A percentile compares a stretch with the other conserved stretches of the same genome.
Evolutionary conservation across 2,113 vertebrate genomes (phyloP).

Genomic region (Canis aureus): DNA sequence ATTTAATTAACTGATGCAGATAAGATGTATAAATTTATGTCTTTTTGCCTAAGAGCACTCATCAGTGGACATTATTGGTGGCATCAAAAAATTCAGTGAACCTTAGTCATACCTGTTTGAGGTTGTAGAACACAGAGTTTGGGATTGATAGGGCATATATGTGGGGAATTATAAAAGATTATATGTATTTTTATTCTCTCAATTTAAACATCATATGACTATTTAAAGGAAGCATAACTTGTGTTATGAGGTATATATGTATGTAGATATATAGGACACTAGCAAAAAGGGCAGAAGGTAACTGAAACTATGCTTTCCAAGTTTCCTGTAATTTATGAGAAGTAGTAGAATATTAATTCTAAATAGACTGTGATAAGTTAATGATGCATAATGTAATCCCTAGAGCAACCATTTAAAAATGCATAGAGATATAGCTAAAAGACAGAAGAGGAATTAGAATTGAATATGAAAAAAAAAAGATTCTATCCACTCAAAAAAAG

Average conservation of each 20-base stretch:
- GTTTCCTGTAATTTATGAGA: neutral
- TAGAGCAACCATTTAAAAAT: conserved; percentile 22
- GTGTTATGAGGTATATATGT: neutral
- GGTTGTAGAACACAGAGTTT: neutral
- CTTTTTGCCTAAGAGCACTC: neutral
- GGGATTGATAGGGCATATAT: neutral
- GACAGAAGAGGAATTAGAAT: conserved; percentile 42
- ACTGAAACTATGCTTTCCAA: neutral
- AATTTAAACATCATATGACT: neutral
- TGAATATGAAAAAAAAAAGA: neutral
- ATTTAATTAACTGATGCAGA: neutral
- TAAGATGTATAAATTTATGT: neutral
- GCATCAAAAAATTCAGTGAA: neutral
- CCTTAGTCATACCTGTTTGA: neutral
- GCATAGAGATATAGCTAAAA: conserved; percentile 41
- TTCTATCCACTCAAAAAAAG: neutral
- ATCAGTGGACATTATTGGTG: neutral
- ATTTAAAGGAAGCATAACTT: neutral
- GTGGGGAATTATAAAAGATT: neutral
- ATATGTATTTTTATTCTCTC: neutral
- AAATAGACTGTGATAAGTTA: neutral
- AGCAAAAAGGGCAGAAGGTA: neutral
- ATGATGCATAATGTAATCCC: conserved; percentile 11
- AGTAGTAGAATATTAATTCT: conserved; percentile 28
- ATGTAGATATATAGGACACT: neutral